These are phyloP conservation scores for Gavialis gangeticus DNA, from an alignment of 2,113 vertebrate genomes.

Conservation along the genomic window DNA sequence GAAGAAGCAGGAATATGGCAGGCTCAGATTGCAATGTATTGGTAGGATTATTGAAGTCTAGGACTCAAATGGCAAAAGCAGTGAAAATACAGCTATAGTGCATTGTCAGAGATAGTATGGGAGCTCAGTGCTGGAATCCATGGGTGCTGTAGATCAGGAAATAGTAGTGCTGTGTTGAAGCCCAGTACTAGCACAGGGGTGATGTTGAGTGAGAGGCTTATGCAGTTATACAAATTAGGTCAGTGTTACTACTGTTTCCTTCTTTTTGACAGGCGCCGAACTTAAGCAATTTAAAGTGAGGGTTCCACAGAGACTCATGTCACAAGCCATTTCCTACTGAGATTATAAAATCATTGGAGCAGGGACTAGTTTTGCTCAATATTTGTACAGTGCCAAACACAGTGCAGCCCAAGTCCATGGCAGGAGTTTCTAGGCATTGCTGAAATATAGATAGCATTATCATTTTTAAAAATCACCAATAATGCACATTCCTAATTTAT, in stretches of 20 bases:
- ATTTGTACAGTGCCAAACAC: background rate
- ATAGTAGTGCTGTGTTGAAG: accelerated
- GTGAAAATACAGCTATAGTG: background rate
- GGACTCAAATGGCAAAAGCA: background rate
- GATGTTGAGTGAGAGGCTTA: background rate
- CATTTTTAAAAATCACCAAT: background rate
- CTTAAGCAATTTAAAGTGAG: background rate
- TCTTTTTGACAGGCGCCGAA: background rate
- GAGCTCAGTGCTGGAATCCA: background rate
- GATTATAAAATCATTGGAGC: accelerated
- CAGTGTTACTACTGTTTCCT: background rate
- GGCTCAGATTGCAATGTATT: background rate
- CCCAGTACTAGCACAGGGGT: background rate
- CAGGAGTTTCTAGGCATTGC: background rate
- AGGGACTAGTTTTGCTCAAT: background rate
- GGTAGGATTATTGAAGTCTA: background rate
- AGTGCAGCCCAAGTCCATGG: background rate
- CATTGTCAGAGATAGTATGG: background rate
- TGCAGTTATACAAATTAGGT: background rate
- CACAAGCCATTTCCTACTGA: background rate
- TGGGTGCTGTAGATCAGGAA: accelerated
- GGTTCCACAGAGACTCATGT: background rate
- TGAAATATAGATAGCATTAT: background rate
- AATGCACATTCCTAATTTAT: background rate
- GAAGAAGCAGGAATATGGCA: background rate